Base-by-base conservation (phyloP, 2,888 invertebrate species). In the Nephrotoma guestfalica region DNA sequence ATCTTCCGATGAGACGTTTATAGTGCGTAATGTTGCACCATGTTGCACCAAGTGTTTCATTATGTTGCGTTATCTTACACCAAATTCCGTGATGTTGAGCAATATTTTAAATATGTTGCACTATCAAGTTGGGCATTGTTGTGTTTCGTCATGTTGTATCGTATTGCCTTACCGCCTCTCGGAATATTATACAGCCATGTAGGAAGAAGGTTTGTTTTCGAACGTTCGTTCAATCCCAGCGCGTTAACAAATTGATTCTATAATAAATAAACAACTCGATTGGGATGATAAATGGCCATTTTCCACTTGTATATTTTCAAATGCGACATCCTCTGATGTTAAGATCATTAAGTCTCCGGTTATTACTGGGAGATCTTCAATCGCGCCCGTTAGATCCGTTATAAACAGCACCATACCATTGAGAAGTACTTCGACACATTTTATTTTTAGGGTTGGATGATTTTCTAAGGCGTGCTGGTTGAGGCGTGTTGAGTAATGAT, bases 391-490 rank as follows among this genome's bases (percentile, higher is more conserved):
- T 90, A 6, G 96, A 92, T 11, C 91, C 88, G 93, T 93, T 0
- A 94, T 91, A 0, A 95, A 88, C 0, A 94, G 92, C 87, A 91
- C 89, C 83, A 92, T 91, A 6, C 90, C 91, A 86, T 92, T 92
- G 4, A 90, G 41, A 6, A 84, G 15, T 15, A 84, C 41, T 84
- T 84, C 84, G 15, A 84, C 9, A 7, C 6, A 9, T 11, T 7
- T n/a, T n/a, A 84, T 5, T 41, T 40, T 41, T 6, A 13, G 13
- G 7, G 15, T 92, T 87, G 93, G 93, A 0, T 93, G 90, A 89
- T 97, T 97, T 90, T 97, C 97, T 0, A 96, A 90, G 0, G 94
- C 93, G 0, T 96, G 89, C 90, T 97, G 97, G 90, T 41, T 2
- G n/a, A n/a, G 90, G 90, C 15, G 87, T 0, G 91, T 91, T 86